Conservation (phyloP, 1,140 invertebrate genomes). For the Sitodiplosis mosellana region DNA sequence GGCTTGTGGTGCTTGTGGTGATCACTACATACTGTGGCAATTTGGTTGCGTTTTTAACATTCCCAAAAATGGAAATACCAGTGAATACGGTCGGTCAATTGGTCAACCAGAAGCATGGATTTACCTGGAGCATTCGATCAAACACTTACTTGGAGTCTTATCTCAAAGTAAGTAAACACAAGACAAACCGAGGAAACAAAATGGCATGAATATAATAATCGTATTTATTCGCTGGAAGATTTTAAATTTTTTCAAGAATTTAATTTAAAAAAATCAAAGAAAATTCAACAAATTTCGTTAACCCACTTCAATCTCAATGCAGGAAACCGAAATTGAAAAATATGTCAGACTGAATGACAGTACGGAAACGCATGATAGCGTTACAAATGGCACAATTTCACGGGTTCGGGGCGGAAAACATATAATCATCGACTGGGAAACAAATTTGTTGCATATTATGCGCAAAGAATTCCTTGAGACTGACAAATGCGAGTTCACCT, state of each 20-base stretch:
- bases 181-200: background rate
- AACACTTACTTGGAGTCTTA: slow-evolving; percentile 55
- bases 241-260: too few relatives aligned
- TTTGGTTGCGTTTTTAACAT: slow-evolving; percentile 82
- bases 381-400: slow-evolving; percentile 19
- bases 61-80: slow-evolving; percentile 64
- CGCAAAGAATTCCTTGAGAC: slow-evolving; percentile 37
- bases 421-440: slow-evolving; percentile 64
- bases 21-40: slow-evolving; percentile 87
- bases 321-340: background rate
- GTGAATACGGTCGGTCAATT: slow-evolving; percentile 57
- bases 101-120: slow-evolving; percentile 33
- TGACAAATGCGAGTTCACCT: slow-evolving; percentile 46
- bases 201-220: too few relatives aligned
- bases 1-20: slow-evolving; percentile 76
- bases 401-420: slow-evolving; percentile 42
- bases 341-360: background rate
- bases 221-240: too few relatives aligned
- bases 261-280: too few relatives aligned
- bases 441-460: slow-evolving; percentile 49
- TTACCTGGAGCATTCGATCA: slow-evolving; percentile 56
- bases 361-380: background rate
- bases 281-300: too few relatives aligned
- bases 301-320: too few relatives aligned
- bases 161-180: slow-evolving; percentile 27